Evolutionary conservation across 2,797 vertebrate genomes (phyloP), one percentile per base, ranked within the genome.

Genomic region (Argya squamiceps): DNA sequence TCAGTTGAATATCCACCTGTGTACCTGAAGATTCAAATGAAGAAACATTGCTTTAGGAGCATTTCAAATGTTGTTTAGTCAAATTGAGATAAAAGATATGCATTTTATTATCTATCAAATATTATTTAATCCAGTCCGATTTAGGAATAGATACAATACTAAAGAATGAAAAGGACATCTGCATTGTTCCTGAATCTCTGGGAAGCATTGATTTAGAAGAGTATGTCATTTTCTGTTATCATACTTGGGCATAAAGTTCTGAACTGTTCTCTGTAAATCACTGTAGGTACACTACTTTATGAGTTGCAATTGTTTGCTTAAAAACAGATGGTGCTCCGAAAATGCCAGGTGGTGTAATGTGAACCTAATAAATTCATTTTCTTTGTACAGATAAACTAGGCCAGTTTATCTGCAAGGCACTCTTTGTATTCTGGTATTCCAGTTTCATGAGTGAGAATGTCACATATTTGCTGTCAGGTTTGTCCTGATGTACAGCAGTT

Each of bases 151-250:
- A 65, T 71, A 55, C 18, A 89, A 44, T 71, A 34, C 36, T 71
- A 52, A 73, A 58, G 70, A 74, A 91, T 74, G 60, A 81, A 89
- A 95, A 88, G 58, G 76, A 81, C 64, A 73, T 84, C 71, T 92
- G 50, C 91, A 91, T 94, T 86, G 92, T 95, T 94, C 78, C 65
- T 84, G 79, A 70, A 64, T 64, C 84, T 89, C 63, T 50, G 73
- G 80, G 62, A 93, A 91, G 47, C 69, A 94, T 65, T 7, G 50
- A 95, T 93, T 91, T 71, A 69, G 43, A 85, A 78, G 89, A 73
- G 24, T 9, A 27, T 73, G 69, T 23, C 11, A 85, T 92, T 85
- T 89, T 94, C 73, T 88, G 65, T 47, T 62, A 86, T 91, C 11
- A 27, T 78, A 75, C 56, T 62, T 69, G 47, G 32, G 47, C 29